phyloP scores from a whole-genome alignment of 1,140 invertebrate species.

The Homarus americanus region DNA sequence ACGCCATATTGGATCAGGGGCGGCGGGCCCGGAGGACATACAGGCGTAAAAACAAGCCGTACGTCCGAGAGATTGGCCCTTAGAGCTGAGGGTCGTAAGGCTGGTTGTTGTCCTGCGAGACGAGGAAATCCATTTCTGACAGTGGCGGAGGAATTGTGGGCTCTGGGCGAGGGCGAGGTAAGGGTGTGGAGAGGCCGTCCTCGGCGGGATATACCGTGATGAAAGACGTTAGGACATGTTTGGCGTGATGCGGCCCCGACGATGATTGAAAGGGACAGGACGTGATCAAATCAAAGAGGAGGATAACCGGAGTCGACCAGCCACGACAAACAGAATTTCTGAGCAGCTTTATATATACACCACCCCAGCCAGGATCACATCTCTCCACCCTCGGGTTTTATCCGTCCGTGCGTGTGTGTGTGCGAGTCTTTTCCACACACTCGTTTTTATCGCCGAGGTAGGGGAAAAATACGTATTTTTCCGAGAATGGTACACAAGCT shows the following conservation, averaged over 20 bases:
- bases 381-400: background rate
- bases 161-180: slow-evolving; percentile 1
- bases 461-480: slow-evolving; percentile 8
- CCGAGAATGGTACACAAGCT: background rate
- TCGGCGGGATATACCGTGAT: slow-evolving; percentile 47
- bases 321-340: slow-evolving; percentile 71
- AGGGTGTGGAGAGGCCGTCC: background rate
- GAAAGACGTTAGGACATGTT: slow-evolving; percentile 64
- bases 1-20: slow-evolving; percentile 70
- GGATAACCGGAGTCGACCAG: slow-evolving; percentile 60
- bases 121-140: background rate
- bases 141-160: background rate
- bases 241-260: slow-evolving; percentile 57
- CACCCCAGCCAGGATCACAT: background rate
- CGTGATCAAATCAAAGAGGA: slow-evolving; percentile 68
- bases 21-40: slow-evolving; percentile 45
- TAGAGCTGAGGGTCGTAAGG: background rate
- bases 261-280: slow-evolving; percentile 64
- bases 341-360: slow-evolving; percentile 51
- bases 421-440: background rate
- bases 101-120: background rate
- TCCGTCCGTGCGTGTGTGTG: background rate
- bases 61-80: background rate
- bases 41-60: slow-evolving; percentile 13
- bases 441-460: background rate